Evolutionary conservation across 2,888 invertebrate genomes (phyloP).

Genomic region (Dendrolimus pini): DNA sequence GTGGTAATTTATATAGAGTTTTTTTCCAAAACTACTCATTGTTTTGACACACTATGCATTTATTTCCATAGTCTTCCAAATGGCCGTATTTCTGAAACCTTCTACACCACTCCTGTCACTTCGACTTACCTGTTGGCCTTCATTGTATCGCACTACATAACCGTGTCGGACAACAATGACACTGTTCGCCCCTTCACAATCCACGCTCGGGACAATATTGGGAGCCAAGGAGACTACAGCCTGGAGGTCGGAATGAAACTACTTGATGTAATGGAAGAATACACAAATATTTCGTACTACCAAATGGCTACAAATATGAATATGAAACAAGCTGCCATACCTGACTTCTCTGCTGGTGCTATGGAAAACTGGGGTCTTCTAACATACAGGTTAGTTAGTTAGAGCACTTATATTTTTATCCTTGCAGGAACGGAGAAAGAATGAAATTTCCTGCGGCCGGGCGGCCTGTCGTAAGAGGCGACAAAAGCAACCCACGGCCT

Average conservation of each 20-base stretch:
- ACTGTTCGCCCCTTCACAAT: constrained; percentile 45
- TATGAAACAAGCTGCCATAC: constrained; percentile 86
- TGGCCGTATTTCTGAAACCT: constrained; percentile 52
- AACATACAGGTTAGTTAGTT: constrained; percentile 77
- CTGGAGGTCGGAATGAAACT: constrained; percentile 58
- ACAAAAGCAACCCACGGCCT: too few relatives aligned
- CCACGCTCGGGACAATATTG: constrained; percentile 59
- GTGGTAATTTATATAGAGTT: too few relatives aligned
- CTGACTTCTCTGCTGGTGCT: constrained; percentile 86
- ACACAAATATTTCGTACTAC: constrained; percentile 72
- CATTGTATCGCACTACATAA: constrained; percentile 85
- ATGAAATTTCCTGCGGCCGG: too few relatives aligned
- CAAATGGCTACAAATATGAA: constrained; percentile 62
- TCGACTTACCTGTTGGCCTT: constrained; percentile 92
- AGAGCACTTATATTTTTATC: too few relatives aligned
- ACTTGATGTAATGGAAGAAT: constrained; percentile 72
- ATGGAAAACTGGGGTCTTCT: constrained; percentile 93
- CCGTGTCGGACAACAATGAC: constrained; percentile 30
- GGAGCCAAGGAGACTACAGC: constrained; percentile 55
- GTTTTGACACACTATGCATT: too few relatives aligned
- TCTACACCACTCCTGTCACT: constrained; percentile 79
- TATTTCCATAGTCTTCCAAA: constrained; percentile 19
- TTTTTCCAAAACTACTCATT: too few relatives aligned
- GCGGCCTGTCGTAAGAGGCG: too few relatives aligned
- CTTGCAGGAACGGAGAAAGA: too few relatives aligned